phyloP scores from a whole-genome alignment of 2,113 vertebrate genomes.

The Psammodynastes pulverulentus region DNA sequence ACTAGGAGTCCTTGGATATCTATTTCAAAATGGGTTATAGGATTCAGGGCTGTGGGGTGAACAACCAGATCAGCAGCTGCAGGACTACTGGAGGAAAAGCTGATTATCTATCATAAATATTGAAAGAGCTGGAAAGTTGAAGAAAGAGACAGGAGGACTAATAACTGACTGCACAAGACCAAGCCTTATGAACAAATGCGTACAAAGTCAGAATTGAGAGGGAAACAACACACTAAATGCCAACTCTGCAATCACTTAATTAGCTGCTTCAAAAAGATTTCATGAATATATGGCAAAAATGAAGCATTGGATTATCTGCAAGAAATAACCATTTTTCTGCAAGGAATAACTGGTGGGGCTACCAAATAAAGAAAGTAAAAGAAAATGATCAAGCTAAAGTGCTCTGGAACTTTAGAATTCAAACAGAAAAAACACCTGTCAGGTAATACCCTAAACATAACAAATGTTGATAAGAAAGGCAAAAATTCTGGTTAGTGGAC shows the following conservation, averaged over 20 bases:
- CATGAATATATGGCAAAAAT: too few relatives aligned
- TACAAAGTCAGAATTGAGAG: neutral
- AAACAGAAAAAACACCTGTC: neutral
- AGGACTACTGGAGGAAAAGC: too few relatives aligned
- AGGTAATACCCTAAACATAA: neutral
- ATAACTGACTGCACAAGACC: neutral
- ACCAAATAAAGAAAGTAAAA: too few relatives aligned
- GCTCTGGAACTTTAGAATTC: neutral
- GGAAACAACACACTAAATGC: neutral
- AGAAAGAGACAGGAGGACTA: neutral
- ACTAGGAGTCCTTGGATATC: too few relatives aligned
- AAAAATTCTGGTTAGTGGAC: neutral
- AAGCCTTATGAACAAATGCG: neutral
- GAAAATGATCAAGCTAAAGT: neutral
- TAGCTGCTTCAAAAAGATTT: neutral
- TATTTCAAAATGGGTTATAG: too few relatives aligned
- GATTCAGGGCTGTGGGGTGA: too few relatives aligned
- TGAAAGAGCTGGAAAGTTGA: too few relatives aligned
- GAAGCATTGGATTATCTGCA: too few relatives aligned
- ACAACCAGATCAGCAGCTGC: too few relatives aligned
- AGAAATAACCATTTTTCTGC: too few relatives aligned
- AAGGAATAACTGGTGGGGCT: too few relatives aligned
- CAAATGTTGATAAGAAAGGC: neutral
- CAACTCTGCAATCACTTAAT: neutral
- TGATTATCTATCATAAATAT: too few relatives aligned